phyloP scores from a whole-genome alignment of 2,113 vertebrate genomes.

The Ictidomys tridecemlineatus region DNA sequence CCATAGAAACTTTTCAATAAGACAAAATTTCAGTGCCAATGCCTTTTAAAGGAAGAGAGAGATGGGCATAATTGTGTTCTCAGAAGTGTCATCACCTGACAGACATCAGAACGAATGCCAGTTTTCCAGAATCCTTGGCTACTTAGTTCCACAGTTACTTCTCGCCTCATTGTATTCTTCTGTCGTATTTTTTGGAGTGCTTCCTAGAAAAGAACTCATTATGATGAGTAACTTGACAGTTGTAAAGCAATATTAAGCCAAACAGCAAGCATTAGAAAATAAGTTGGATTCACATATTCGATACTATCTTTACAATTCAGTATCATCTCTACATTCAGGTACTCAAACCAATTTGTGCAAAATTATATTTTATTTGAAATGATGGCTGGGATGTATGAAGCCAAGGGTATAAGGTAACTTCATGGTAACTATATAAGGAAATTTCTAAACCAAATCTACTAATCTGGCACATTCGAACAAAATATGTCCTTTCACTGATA shows the following conservation, averaged over 20 bases:
- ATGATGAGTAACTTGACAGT: conserved; percentile 37
- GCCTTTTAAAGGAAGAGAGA: conserved; percentile 35
- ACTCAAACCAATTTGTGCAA: conserved; percentile 33
- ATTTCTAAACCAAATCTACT: conserved; percentile 35
- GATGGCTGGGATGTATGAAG: not conserved
- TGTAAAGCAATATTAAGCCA: conserved; percentile 4
- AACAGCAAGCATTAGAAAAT: conserved; percentile 43
- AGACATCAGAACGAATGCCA: conserved; percentile 98
- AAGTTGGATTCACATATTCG: not conserved
- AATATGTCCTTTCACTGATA: conserved; percentile 46
- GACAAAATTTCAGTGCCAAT: conserved; percentile 11
- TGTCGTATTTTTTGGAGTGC: conserved; percentile 99
- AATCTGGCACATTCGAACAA: conserved; percentile 29
- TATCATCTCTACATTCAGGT: not conserved
- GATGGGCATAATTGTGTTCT: not conserved
- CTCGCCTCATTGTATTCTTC: conserved; percentile 99
- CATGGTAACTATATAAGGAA: not conserved
- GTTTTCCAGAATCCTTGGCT: conserved; percentile 99
- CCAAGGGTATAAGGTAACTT: not conserved
- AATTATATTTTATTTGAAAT: conserved; percentile 55
- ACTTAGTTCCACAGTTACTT: conserved; percentile 98
- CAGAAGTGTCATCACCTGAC: conserved; percentile 91
- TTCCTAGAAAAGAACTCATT: conserved; percentile 89
- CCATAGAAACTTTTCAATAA: conserved; percentile 45
- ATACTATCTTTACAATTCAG: not conserved